Evolutionary conservation across 2,113 vertebrate genomes (phyloP).

Genomic region (Sturnus vulgaris): DNA sequence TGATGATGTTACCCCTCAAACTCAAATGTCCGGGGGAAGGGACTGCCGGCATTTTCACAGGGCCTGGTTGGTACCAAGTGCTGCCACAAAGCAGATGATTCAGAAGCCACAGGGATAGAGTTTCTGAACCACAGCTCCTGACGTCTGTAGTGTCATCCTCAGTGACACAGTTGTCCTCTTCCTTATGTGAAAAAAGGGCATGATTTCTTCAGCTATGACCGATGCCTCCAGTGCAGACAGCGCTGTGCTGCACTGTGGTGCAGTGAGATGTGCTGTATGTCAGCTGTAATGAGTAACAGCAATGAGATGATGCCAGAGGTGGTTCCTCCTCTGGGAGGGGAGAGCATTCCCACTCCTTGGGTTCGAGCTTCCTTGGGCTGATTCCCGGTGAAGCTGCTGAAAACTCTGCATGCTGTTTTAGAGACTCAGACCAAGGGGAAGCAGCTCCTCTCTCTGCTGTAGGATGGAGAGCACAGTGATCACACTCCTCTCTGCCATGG

Average conservation of each 20-base stretch:
- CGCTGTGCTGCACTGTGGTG: rapidly evolving
- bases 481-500: not conserved
- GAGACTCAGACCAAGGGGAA: not conserved
- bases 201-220: not conserved
- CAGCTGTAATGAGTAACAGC: not conserved
- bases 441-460: not conserved
- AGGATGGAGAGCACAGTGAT: not conserved
- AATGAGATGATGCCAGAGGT: not conserved
- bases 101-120: not conserved
- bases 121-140: not conserved
- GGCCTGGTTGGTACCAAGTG: not conserved
- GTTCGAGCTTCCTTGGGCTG: not conserved
- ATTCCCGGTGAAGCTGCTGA: not conserved
- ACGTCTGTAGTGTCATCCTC: not conserved
- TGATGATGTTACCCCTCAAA: not conserved
- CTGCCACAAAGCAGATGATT: not conserved
- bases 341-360: not conserved
- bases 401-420: not conserved
- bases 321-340: not conserved
- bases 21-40: not conserved
- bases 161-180: not conserved
- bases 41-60: rapidly evolving
- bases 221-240: rapidly evolving
- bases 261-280: not conserved
- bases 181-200: not conserved